Base-by-base conservation (phyloP, 2,888 invertebrate species). In the Heliconius aoede region DNA sequence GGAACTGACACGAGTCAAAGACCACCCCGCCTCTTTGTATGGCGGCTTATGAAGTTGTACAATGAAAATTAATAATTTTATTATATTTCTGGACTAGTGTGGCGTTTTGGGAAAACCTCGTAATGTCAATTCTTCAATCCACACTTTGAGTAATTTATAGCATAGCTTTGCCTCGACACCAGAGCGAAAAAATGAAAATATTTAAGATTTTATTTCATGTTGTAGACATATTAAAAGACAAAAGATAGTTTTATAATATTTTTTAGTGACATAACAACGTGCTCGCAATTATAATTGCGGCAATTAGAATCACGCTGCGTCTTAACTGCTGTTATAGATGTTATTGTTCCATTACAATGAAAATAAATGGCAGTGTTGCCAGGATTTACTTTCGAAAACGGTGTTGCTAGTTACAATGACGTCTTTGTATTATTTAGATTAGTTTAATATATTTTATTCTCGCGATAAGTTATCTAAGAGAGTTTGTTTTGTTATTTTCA, bases 281-380 rank as follows among this genome's bases (percentile, higher is more conserved):
- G 77, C 72, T 51, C 28, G 67, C 72, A 79, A 72, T 74, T 72
- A 76, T 79, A 77, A 79, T 79, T 74, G 77, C 74, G 21, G 55
- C 68, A 65, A 69, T 73, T 71, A 76, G 65, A 76, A 78, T 76
- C 77, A 78, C 72, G 72, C 76, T 60, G 76, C 77, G 76, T 72
- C 40, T 74, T 18, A 46, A 46, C 18, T 4, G 46, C 46, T 46
- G 46, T 36, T 72, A 74, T 72, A 24, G n/a, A 75, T 77, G 55
- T 61, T 72, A 72, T 76, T 78, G 74, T 78, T 78, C 26, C 30
- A 62, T 40, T 51, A 74, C 74, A 77, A 75, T 77, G 72, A 71
- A 62, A 72, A 75, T 77, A 71, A 71, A 77, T 73, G 68, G 64
- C 62, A 72, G 55, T 58, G 72, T 62, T 32, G 61, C 36, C 58